These are phyloP conservation scores for Myotis daubentonii DNA, from an alignment of 2,797 vertebrate species.

Conservation along the genomic window DNA sequence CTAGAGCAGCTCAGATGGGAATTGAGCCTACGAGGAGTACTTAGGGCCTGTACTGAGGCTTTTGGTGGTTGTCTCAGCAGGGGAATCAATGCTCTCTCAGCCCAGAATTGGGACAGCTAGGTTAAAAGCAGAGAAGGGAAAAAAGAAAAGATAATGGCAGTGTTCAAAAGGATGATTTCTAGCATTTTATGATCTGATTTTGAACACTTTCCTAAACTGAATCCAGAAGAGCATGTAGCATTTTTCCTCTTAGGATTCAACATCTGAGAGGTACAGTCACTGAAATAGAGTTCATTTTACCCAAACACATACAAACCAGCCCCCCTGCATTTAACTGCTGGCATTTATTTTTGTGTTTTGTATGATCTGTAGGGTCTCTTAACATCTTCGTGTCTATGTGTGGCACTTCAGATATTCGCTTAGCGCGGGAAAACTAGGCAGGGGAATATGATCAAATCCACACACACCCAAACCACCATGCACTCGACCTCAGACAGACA, in stretches of 20 bases:
- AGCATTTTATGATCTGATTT: constrained; percentile 40
- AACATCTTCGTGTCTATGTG: not conserved
- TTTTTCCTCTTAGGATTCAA: not conserved
- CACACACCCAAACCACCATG: not conserved
- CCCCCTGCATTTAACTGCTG: not conserved
- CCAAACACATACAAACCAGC: not conserved
- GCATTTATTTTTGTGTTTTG: not conserved
- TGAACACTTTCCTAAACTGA: not conserved
- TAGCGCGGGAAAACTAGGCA: not conserved
- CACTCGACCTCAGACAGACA: not conserved
- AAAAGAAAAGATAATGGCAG: not conserved
- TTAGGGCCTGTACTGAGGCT: not conserved
- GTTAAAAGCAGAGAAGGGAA: not conserved
- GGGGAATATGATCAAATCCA: not conserved
- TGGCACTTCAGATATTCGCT: not conserved
- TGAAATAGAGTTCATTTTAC: constrained; percentile 14
- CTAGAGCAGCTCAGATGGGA: not conserved
- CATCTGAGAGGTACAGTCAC: not conserved
- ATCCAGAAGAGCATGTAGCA: not conserved
- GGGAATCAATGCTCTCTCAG: not conserved
- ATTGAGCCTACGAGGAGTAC: not conserved
- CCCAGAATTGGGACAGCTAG: not conserved
- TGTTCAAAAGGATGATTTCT: not conserved
- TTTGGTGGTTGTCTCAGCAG: not conserved
- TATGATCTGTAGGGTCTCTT: not conserved